Conservation (phyloP, 1,140 invertebrate genomes). For the Pseudomyrmex gracilis region DNA sequence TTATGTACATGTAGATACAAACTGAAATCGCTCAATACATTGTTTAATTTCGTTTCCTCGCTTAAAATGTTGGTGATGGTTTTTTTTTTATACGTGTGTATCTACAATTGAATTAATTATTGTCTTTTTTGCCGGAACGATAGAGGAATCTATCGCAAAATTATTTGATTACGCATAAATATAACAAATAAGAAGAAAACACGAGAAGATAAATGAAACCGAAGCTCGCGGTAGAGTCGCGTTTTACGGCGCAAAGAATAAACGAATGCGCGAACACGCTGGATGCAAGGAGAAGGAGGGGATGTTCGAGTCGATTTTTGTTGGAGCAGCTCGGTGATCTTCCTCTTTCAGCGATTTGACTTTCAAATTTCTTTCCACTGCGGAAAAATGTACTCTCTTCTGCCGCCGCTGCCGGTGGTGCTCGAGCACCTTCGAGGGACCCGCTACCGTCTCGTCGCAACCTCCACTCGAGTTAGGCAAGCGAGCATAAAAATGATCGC, state of each 20-base stretch:
- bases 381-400: constrained; percentile 57
- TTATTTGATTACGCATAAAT: constrained; percentile 6
- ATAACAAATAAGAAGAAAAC: not conserved
- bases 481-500: constrained; percentile 57
- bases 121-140: not conserved
- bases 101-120: not conserved
- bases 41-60: no score
- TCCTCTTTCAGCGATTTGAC: constrained; percentile 55
- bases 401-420: not conserved
- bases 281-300: constrained; percentile 39
- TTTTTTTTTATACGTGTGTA: not conserved
- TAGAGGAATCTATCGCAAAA: no score
- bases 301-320: constrained; percentile 50
- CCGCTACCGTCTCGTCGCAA: constrained; percentile 32
- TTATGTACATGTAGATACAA: no score
- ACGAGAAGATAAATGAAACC: not conserved
- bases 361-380: constrained; percentile 50
- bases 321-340: constrained; percentile 58
- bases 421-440: constrained; percentile 51
- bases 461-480: constrained; percentile 44
- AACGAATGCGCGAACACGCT: constrained; percentile 57
- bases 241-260: constrained; percentile 6
- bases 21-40: no score
- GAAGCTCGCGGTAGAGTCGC: not conserved
- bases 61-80: no score